These are phyloP conservation scores for Eurosta solidaginis DNA, from an alignment of 1,140 invertebrate species.

Conservation along the genomic window DNA sequence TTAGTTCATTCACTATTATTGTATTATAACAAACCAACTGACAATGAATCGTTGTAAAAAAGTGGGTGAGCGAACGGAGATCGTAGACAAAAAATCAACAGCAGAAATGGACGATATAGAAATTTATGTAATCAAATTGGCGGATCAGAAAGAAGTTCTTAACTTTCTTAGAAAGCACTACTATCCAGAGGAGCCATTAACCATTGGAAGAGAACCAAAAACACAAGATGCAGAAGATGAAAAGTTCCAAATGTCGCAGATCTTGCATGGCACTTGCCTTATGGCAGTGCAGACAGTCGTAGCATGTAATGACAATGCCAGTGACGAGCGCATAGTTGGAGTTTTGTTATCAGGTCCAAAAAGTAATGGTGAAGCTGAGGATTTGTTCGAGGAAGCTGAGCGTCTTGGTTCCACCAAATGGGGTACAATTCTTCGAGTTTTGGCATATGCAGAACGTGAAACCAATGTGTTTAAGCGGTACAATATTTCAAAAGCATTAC, in stretches of 20 bases:
- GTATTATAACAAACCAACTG: too few species aligned
- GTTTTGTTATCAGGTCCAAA: slow-evolving; percentile 35
- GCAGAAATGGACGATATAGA: not conserved
- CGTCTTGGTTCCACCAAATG: slow-evolving; percentile 32
- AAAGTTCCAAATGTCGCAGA: slow-evolving; percentile 33
- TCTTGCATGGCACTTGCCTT: slow-evolving; percentile 30
- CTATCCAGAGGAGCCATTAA: slow-evolving; percentile 37
- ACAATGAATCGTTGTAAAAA: not conserved
- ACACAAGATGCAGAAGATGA: slow-evolving; percentile 35
- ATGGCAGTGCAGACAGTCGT: slow-evolving; percentile 15
- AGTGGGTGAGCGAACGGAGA: not conserved
- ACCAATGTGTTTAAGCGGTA: slow-evolving; percentile 34
- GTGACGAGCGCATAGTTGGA: slow-evolving; percentile 21
- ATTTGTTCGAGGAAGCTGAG: slow-evolving; percentile 28
- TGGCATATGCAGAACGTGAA: slow-evolving; percentile 32
- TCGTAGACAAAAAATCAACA: not conserved
- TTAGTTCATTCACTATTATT: too few species aligned
- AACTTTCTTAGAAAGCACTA: slow-evolving; percentile 35
- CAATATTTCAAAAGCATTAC: slow-evolving; percentile 30
- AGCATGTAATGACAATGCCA: not conserved
- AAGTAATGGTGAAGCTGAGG: slow-evolving; percentile 30
- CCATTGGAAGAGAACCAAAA: slow-evolving; percentile 35
- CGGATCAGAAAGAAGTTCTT: slow-evolving; percentile 31
- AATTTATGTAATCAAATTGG: slow-evolving; percentile 24
- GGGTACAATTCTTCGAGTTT: slow-evolving; percentile 28